Percentiles rank a stretch among this genome's conserved stretches.
Conservation (phyloP, 2,113 vertebrate genomes). For the Chloropsis cyanopogon region DNA sequence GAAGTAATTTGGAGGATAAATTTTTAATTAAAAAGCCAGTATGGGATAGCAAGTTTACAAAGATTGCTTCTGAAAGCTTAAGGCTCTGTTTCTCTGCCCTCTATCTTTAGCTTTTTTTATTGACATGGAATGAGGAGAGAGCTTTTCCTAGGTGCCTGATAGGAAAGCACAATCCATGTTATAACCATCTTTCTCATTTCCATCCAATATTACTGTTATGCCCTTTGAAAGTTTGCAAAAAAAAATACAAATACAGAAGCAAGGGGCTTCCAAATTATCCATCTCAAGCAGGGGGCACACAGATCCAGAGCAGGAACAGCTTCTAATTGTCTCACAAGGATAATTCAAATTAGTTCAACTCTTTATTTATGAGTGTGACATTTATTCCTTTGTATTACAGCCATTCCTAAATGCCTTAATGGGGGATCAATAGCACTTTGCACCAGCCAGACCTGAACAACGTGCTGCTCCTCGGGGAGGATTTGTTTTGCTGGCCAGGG, state of each 20-base stretch:
- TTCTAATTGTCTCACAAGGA: constrained; percentile 10
- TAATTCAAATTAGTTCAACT: constrained; percentile 21
- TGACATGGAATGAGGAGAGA: neutral
- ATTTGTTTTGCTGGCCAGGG: neutral
- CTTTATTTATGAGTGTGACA: constrained; percentile 31
- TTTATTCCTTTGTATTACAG: constrained; percentile 46
- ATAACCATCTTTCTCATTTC: neutral
- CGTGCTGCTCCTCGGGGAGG: neutral
- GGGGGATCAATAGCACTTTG: constrained; percentile 9
- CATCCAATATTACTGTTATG: neutral
- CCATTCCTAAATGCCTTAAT: neutral
- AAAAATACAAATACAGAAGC: neutral
- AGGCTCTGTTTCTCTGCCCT: neutral
- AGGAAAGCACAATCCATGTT: neutral
- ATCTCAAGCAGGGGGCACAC: neutral
- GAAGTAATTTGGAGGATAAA: neutral
- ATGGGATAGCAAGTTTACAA: neutral
- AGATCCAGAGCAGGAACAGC: neutral
- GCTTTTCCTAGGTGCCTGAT: neutral
- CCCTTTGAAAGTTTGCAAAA: neutral
- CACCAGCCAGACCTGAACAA: neutral
- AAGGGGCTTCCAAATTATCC: neutral
- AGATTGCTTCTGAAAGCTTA: constrained; percentile 4
- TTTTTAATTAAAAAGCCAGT: constrained; percentile 11
- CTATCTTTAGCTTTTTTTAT: neutral